Percentiles rank a stretch among this genome's conserved stretches.
These are phyloP conservation scores for Ichneumoninae sp. DNA, from an alignment of 2,888 invertebrate species.

Conservation along the genomic window DNA sequence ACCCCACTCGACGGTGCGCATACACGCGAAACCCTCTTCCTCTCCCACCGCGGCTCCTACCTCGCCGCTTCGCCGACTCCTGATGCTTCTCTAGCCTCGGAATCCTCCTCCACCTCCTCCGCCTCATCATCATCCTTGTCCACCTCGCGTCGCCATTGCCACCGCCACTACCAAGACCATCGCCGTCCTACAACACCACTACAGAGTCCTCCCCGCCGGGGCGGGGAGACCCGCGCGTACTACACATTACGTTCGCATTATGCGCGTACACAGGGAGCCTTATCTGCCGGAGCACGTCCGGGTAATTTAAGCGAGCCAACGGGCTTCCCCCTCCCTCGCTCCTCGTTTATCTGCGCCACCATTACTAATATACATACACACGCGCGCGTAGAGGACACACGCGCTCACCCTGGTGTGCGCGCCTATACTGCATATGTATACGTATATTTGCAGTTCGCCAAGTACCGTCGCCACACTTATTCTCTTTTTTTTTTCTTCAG, in stretches of 20 bases:
- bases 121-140: constrained; percentile 61
- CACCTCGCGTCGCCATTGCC: constrained; percentile 61
- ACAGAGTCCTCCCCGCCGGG: constrained; percentile 47
- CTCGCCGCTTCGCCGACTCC: constrained; percentile 54
- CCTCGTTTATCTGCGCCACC: constrained; percentile 58
- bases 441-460: constrained; percentile 61
- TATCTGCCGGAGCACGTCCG: constrained; percentile 78
- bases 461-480: constrained; percentile 32
- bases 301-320: constrained; percentile 68
- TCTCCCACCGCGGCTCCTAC: constrained; percentile 34
- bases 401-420: background rate
- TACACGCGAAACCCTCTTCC: constrained; percentile 53
- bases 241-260: constrained; percentile 79
- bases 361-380: constrained; percentile 56
- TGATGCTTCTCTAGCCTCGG: constrained; percentile 55
- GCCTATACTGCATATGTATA: constrained; percentile 52
- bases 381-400: background rate
- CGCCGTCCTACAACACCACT: constrained; percentile 25
- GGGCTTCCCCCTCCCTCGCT: constrained; percentile 48
- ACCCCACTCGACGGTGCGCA: constrained; percentile 44
- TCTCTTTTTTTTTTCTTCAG: too few species aligned
- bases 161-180: constrained; percentile 48
- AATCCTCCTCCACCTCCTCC: constrained; percentile 58
- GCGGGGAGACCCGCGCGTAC: constrained; percentile 72
- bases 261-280: constrained; percentile 78